Percentiles rank a stretch among this genome's conserved stretches.
These are phyloP conservation scores for Darevskia nairensis DNA, from an alignment of 2,797 vertebrate species.

Conservation along the genomic window DNA sequence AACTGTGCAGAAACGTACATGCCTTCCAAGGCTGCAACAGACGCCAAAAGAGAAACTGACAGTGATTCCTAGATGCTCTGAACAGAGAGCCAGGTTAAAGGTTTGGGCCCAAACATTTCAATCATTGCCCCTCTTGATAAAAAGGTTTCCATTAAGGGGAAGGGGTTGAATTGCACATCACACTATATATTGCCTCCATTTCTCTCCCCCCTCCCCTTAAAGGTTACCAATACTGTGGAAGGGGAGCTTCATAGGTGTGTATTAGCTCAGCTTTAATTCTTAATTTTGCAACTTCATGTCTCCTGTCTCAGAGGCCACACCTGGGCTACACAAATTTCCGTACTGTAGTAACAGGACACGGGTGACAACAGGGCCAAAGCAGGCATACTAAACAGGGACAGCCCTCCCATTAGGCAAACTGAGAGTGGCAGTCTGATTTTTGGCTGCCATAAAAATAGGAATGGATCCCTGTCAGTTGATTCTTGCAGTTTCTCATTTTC, in stretches of 20 bases:
- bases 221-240: no score
- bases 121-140: background rate
- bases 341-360: no score
- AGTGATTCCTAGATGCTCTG: background rate
- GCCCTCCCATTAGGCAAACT: no score
- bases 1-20: slow-evolving; percentile 29
- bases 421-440: no score
- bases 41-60: background rate
- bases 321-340: no score
- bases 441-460: no score
- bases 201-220: background rate
- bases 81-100: background rate
- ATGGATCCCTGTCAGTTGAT: no score
- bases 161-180: background rate
- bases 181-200: background rate
- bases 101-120: no score
- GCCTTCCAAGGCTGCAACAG: slow-evolving; percentile 2
- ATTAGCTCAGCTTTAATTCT: background rate
- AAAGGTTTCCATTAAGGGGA: background rate
- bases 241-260: no score
- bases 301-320: background rate
- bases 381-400: no score
- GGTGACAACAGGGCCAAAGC: no score
- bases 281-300: background rate
- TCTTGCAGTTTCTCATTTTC: no score